Percentiles rank a stretch among this genome's conserved stretches.
Conservation (phyloP, 2,113 vertebrate genomes). For the Piprites chloris region DNA sequence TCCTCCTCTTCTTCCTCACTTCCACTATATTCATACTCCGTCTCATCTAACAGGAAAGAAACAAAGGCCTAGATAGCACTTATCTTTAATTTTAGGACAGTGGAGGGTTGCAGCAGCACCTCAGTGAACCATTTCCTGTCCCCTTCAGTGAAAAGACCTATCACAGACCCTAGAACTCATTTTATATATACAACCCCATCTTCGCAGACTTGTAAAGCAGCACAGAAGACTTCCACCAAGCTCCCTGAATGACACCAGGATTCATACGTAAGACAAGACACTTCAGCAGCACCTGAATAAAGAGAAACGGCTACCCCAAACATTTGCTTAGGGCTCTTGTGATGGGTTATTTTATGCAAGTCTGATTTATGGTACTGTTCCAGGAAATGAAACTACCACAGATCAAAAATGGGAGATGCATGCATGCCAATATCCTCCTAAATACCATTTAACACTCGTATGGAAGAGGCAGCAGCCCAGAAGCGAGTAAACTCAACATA, state of each 20-base stretch:
- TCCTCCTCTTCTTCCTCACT: constrained; percentile 99
- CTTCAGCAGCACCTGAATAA: not conserved
- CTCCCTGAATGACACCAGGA: not conserved
- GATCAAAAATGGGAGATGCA: not conserved
- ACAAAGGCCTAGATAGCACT: not conserved
- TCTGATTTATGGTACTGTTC: not conserved
- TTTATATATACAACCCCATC: not conserved
- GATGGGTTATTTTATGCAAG: not conserved
- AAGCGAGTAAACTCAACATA: not conserved
- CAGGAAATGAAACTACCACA: not conserved
- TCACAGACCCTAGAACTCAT: not conserved
- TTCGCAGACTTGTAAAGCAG: not conserved
- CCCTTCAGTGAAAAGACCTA: not conserved
- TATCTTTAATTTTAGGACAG: not conserved
- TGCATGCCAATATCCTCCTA: not conserved
- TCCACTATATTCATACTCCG: constrained; percentile 97
- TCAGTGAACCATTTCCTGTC: not conserved
- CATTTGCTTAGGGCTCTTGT: not conserved
- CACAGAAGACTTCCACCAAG: not conserved
- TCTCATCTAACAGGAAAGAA: constrained; percentile 83
- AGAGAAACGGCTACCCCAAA: not conserved
- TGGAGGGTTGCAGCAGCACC: not conserved
- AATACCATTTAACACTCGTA: not conserved
- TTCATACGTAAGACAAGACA: not conserved
- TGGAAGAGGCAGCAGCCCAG: not conserved